Percentiles rank a stretch among this genome's conserved stretches.
Conservation (phyloP, 2,797 vertebrate species). For the Sarcophilus harrisii region DNA sequence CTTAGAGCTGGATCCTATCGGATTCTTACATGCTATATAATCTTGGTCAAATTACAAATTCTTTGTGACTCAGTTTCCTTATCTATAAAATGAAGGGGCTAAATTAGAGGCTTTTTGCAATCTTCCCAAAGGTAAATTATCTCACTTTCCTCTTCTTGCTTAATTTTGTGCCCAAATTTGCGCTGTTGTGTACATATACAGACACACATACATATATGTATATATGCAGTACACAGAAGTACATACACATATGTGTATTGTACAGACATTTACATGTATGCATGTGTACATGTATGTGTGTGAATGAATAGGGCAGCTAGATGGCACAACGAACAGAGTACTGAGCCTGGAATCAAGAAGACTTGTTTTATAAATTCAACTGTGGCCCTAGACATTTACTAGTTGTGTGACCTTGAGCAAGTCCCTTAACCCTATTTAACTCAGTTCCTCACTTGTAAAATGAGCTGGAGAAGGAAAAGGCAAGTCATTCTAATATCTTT, state of each 20-base stretch:
- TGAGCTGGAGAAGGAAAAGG: not conserved
- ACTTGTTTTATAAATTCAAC: not conserved
- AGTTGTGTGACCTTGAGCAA: not conserved
- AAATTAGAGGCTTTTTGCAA: not conserved
- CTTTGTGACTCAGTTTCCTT: not conserved
- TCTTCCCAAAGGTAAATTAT: not conserved
- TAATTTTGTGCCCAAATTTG: not conserved
- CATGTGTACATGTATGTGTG: too few species aligned
- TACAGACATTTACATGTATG: too few species aligned
- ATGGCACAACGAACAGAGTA: not conserved
- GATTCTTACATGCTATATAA: not conserved
- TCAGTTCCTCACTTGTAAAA: not conserved
- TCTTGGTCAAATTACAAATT: not conserved
- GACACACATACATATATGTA: fast-evolving
- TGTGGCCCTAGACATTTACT: not conserved
- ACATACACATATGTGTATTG: not conserved
- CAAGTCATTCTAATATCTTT: not conserved
- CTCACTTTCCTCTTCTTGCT: not conserved
- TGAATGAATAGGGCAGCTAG: not conserved
- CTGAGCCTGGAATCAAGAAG: not conserved
- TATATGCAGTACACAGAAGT: not conserved
- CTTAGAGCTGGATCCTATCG: not conserved
- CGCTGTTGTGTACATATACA: not conserved
- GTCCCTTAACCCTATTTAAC: not conserved
- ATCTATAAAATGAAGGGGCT: not conserved